These are phyloP conservation scores for Lucifuga dentata DNA, from an alignment of 2,113 vertebrate genomes.

Conservation along the genomic window DNA sequence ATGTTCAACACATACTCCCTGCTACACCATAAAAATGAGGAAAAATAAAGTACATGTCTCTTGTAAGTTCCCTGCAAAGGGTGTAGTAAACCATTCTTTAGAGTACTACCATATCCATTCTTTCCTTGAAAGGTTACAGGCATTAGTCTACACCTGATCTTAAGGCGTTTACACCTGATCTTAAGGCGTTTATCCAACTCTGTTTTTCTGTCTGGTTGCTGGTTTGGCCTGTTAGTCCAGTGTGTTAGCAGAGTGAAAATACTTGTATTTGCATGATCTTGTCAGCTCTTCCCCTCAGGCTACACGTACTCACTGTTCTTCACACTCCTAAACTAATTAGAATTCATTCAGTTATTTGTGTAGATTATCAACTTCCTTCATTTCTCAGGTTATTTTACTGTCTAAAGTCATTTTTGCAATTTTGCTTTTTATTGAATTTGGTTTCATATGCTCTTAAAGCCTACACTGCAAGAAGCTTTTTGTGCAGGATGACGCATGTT, in stretches of 20 bases:
- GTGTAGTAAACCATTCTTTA: background rate
- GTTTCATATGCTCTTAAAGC: too few species aligned
- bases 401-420: conserved; percentile 11
- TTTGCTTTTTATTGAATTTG: too few species aligned
- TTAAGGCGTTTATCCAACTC: conserved; percentile 10
- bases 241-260: conserved; percentile 22
- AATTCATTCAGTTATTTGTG: conserved; percentile 19
- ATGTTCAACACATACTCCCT: too few species aligned
- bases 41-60: background rate
- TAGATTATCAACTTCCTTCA: background rate
- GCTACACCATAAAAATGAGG: too few species aligned
- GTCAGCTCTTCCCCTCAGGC: conserved; percentile 20
- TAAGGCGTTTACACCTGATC: conserved; percentile 25
- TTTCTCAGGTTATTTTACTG: conserved; percentile 16
- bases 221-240: conserved; percentile 41
- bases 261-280: background rate
- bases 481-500: too few species aligned
- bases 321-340: conserved; percentile 29
- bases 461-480: too few species aligned
- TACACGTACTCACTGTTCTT: conserved; percentile 11
- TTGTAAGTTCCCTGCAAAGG: background rate
- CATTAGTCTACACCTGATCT: conserved; percentile 28
- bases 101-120: background rate
- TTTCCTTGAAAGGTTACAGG: background rate
- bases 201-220: conserved; percentile 35